A percentile compares a stretch with the other conserved stretches of the same genome.
These are phyloP conservation scores for Ptychobarbus kaznakovi DNA, from an alignment of 2,797 vertebrate species.

Conservation along the genomic window DNA sequence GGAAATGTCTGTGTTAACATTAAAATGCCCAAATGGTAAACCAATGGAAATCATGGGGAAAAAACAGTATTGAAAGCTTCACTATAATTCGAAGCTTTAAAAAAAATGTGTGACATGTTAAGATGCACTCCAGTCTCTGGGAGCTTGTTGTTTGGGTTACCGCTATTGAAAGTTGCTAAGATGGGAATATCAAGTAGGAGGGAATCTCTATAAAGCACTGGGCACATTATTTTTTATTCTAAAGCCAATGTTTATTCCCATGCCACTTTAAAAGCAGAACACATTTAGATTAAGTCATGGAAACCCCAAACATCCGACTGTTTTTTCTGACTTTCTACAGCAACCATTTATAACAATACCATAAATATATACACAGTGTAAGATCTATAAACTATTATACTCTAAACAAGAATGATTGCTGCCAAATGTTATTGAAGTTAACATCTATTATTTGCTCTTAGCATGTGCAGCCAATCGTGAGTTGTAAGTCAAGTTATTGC, in stretches of 20 bases:
- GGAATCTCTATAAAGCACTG: constrained; percentile 66
- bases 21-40: constrained; percentile 45
- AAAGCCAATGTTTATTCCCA: constrained; percentile 64
- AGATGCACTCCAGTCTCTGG: constrained; percentile 60
- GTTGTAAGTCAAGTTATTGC: neutral
- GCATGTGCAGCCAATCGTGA: constrained; percentile 6
- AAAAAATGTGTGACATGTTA: constrained; percentile 52
- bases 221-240: constrained; percentile 55
- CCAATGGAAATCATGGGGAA: neutral
- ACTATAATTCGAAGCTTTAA: constrained; percentile 42
- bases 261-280: constrained; percentile 49
- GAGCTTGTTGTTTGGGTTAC: constrained; percentile 67
- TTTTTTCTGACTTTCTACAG: neutral
- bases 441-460: constrained; percentile 5
- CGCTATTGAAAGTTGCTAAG: constrained; percentile 76
- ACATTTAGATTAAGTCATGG: constrained; percentile 25
- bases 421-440: neutral
- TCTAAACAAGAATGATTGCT: constrained; percentile 8
- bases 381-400: constrained; percentile 14
- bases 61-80: constrained; percentile 24
- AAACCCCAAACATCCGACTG: constrained; percentile 8
- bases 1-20: constrained; percentile 52
- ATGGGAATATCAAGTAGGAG: constrained; percentile 73
- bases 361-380: constrained; percentile 9
- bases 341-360: neutral